Conservation (phyloP, 2,797 vertebrate species). For the Amblyopsis hoosieri region DNA sequence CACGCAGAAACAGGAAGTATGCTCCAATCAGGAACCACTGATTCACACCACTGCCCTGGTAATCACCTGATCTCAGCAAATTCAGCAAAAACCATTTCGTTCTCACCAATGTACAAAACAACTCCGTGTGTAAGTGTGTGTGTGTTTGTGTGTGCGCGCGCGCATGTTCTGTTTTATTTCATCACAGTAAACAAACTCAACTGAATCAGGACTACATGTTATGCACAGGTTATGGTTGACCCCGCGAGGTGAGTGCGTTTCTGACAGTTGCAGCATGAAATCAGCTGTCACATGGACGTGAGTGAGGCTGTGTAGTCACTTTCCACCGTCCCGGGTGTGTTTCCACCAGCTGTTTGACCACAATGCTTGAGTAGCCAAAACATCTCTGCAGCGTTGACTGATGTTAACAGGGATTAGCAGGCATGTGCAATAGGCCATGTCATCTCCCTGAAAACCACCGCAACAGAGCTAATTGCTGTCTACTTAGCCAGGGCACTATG, state of each 20-base stretch:
- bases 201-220: too few relatives aligned
- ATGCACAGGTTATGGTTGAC: constrained; percentile 1
- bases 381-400: constrained; percentile 7
- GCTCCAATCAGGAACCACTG: background rate
- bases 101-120: background rate
- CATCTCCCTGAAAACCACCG: constrained; percentile 8
- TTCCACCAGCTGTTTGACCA: constrained; percentile 35
- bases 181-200: too few relatives aligned
- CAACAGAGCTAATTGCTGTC: constrained; percentile 13
- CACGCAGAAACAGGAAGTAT: background rate
- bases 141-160: background rate
- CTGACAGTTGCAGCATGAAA: constrained; percentile 6
- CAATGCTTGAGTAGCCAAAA: constrained; percentile 37
- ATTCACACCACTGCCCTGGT: background rate
- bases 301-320: constrained; percentile 13
- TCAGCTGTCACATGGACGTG: constrained; percentile 2
- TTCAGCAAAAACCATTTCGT: background rate
- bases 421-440: constrained; percentile 39
- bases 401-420: constrained; percentile 49
- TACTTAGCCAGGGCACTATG: background rate
- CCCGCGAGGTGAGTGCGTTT: constrained; percentile 4
- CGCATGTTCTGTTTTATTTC: too few relatives aligned
- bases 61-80: background rate
- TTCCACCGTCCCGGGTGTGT: constrained; percentile 4
- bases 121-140: background rate